Base-by-base conservation (phyloP, 2,888 invertebrate genomes). In the Suillia variegata region DNA sequence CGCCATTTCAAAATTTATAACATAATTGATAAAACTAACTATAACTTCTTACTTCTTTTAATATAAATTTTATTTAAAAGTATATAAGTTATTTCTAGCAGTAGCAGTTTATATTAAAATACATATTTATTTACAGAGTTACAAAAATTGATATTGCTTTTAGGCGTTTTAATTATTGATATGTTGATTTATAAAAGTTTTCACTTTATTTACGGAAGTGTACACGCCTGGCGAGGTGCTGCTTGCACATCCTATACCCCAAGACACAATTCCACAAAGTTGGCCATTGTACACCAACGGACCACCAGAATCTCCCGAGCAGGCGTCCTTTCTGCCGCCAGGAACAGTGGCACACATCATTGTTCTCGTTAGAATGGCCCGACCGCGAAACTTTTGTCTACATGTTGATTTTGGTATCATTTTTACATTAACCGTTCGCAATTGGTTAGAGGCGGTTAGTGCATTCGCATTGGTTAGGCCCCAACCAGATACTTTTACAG, bases 221-320 rank as follows among this genome's bases (percentile, higher is more conserved):
- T 92, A 92, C 3, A 93, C 91, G 0, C 92, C 92, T 0, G 92
- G 92, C 68, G 85, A 87, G 0, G 88, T 85, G 66, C 61, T 60
- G 4, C 45, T 18, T n/a, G 70, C 78, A 59, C 78, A 80, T 0
- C 70, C 70, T 17, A 56, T 21, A 8, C 75, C 77, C 69, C 70
- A 77, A 0, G 91, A 92, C 0, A 92, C 90, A 1, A 92, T 83
- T 18, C 92, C 92, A 87, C 78, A 64, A 64, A 70, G 63, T 8
- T 67, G 67, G n/a, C 67, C 69, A 0, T 54, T 33, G 20, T 56
- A 55, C 2, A 76, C 53, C 33, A 69, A 59, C 0, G 80, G 78
- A 13, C 76, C 73, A n/a, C 77, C 80, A 2, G 75, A 76, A 54
- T 79, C 78, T 1, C 76, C 77, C 1, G 38, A 3, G 34, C 79